Conservation (phyloP, 2,113 vertebrate genomes). For the Monopterus albus region DNA sequence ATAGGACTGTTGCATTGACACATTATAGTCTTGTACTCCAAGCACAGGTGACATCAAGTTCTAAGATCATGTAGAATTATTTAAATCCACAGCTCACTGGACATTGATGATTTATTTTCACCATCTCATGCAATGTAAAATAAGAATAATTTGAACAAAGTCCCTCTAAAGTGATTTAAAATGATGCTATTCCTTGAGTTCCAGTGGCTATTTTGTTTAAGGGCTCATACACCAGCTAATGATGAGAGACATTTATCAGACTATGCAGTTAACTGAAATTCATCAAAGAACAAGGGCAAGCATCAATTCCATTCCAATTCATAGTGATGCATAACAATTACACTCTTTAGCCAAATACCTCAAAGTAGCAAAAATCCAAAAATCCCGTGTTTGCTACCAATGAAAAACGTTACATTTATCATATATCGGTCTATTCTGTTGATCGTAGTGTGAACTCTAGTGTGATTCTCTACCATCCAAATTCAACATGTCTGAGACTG, state of each 20-base stretch:
- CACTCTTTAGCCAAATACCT: conserved; percentile 26
- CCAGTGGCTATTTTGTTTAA: conserved; percentile 23
- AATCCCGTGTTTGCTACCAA: conserved; percentile 43
- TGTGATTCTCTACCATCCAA: conserved; percentile 2
- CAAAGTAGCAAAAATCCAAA: conserved; percentile 71
- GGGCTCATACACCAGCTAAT: conserved; percentile 52
- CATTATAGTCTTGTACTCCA: conserved; percentile 36
- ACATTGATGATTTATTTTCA: neutral
- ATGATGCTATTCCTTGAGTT: conserved; percentile 11
- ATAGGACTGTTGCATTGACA: conserved; percentile 48
- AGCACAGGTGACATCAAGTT: conserved; percentile 28
- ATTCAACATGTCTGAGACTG: conserved; percentile 10
- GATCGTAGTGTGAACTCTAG: no score
- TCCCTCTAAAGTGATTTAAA: neutral
- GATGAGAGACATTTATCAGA: conserved; percentile 6
- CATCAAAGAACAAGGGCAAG: neutral
- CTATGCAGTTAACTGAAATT: conserved; percentile 33
- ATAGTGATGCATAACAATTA: conserved; percentile 38
- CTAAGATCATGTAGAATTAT: conserved; percentile 14
- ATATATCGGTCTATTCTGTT: no score
- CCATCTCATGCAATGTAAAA: neutral
- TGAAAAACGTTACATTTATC: neutral
- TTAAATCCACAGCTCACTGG: neutral
- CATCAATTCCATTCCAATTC: conserved; percentile 10
- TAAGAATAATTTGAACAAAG: conserved; percentile 11